A percentile compares a stretch with the other conserved stretches of the same genome.
Evolutionary conservation across 2,113 vertebrate species (phyloP).

Genomic region (Lipophrys pholis): DNA sequence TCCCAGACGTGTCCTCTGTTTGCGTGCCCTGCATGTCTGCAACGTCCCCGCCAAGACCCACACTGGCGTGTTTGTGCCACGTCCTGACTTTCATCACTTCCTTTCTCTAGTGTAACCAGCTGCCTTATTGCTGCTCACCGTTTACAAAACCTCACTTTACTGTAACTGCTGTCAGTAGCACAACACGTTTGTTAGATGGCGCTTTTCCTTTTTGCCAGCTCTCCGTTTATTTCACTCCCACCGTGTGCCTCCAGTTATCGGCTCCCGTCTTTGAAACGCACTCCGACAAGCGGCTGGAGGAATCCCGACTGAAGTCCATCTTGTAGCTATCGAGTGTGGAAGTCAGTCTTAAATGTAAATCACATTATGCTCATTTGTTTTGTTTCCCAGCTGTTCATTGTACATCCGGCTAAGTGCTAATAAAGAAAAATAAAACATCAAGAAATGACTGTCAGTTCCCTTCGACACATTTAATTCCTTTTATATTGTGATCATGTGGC

Average conservation of each 20-base stretch:
- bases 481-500: too few species aligned
- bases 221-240: conserved; percentile 26
- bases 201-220: not conserved
- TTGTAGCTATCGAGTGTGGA: conserved; percentile 22
- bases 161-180: conserved; percentile 54
- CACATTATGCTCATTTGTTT: conserved; percentile 6
- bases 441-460: not conserved
- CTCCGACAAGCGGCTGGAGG: conserved; percentile 17
- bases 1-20: not conserved
- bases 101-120: conserved; percentile 52
- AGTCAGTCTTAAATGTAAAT: not conserved
- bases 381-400: conserved; percentile 43
- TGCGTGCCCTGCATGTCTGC: conserved; percentile 38
- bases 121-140: conserved; percentile 65
- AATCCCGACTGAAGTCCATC: not conserved
- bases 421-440: conserved; percentile 43
- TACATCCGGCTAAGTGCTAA: conserved; percentile 52
- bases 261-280: conserved; percentile 20
- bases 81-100: conserved; percentile 38
- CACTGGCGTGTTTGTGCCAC: conserved; percentile 31
- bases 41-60: conserved; percentile 5
- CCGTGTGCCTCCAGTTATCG: conserved; percentile 18
- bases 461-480: too few species aligned
- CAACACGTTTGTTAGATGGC: not conserved
- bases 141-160: conserved; percentile 64